These are phyloP conservation scores for Sebastes melanostomus DNA, from an alignment of 2,797 vertebrate genomes.

Conservation along the genomic window DNA sequence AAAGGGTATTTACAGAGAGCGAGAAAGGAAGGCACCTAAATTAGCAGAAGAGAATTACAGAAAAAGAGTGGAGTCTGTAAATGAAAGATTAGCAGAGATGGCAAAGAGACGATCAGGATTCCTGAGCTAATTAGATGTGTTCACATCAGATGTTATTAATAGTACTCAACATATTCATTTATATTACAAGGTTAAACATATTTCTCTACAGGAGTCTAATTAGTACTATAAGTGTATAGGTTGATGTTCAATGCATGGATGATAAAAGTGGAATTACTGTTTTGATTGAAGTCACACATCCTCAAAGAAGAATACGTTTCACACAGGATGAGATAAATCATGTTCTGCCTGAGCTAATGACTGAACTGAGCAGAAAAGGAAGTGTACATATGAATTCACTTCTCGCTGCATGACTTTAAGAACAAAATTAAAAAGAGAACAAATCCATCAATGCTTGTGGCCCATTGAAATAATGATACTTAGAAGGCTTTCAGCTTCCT, in stretches of 20 bases:
- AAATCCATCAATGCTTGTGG: background rate
- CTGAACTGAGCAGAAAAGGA: background rate
- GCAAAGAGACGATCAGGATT: background rate
- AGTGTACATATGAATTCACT: background rate
- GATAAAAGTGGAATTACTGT: background rate
- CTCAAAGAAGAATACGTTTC: background rate
- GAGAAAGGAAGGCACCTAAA: background rate
- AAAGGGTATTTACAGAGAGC: background rate
- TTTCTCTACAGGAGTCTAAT: background rate
- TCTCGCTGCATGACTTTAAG: background rate
- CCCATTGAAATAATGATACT: background rate
- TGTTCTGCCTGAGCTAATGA: background rate
- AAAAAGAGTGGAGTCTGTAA: background rate
- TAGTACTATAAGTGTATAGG: background rate
- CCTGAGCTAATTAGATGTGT: conserved; percentile 4
- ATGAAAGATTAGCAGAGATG: conserved; percentile 10
- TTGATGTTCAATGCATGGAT: background rate
- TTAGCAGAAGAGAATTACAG: background rate
- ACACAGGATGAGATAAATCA: background rate
- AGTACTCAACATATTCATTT: background rate
- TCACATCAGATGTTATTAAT: conserved; percentile 10
- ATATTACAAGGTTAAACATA: background rate
- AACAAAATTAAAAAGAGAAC: background rate
- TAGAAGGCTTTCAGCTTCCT: background rate
- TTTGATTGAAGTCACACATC: background rate